Percentiles rank a stretch among this genome's conserved stretches.
phyloP scores from a whole-genome alignment of 92 coral and sea anemone species.

The Siderastrea radians region DNA sequence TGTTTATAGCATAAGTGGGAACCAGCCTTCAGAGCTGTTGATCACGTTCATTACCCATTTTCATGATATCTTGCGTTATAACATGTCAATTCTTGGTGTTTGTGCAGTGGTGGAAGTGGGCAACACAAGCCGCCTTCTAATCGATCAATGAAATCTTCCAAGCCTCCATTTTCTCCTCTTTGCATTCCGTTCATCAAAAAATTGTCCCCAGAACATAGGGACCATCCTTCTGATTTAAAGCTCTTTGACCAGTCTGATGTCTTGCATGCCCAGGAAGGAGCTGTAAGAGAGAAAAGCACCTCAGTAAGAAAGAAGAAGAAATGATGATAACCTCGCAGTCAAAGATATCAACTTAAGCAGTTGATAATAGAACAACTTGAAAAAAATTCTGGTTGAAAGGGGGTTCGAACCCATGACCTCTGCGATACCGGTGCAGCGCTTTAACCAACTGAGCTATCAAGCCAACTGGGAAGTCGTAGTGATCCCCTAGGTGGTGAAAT shows the following conservation, averaged over 20 bases:
- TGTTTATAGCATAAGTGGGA: no score
- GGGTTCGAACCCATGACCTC: no score
- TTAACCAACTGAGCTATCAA: no score
- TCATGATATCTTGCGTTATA: not conserved
- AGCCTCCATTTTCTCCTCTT: constrained; percentile 4
- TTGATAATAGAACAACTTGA: no score
- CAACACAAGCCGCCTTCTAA: constrained; percentile 20
- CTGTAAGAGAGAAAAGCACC: not conserved
- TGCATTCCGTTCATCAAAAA: not conserved
- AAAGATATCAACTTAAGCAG: no score
- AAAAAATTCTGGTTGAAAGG: no score
- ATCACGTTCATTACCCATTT: not conserved
- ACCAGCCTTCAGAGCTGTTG: no score
- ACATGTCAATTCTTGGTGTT: not conserved
- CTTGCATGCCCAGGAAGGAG: constrained; percentile 28
- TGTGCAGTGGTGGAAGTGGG: not conserved
- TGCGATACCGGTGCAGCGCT: no score
- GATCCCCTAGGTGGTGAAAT: no score
- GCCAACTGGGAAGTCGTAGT: no score
- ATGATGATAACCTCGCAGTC: no score
- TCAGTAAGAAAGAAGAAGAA: no score
- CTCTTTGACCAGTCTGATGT: constrained; percentile 24
- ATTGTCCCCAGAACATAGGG: not conserved
- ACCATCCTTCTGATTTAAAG: not conserved
- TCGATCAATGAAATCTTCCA: constrained; percentile 17